Evolutionary conservation across 1,140 invertebrate genomes (phyloP).

Genomic region (Heliconius eleuchia): DNA sequence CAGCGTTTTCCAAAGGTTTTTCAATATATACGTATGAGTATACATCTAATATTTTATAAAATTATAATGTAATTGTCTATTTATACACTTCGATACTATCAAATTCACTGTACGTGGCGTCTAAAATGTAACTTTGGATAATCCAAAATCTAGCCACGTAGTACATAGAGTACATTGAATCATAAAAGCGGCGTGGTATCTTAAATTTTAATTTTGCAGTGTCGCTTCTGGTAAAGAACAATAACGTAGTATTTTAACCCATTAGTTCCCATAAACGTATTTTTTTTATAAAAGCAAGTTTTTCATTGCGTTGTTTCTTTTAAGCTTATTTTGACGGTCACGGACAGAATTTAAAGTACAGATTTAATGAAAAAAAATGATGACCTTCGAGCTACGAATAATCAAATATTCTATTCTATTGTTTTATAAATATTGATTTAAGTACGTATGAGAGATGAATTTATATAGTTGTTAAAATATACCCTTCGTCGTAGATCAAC

Average conservation of each 20-base stretch:
- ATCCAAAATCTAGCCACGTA: constrained; percentile 1
- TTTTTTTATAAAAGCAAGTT: constrained; percentile 5
- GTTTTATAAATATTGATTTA: constrained; percentile 34
- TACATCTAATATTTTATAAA: background rate
- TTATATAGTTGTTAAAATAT: constrained; percentile 32
- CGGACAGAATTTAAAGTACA: constrained; percentile 16
- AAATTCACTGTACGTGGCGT: background rate
- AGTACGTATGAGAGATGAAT: constrained; percentile 24
- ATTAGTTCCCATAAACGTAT: background rate
- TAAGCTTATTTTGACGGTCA: constrained; percentile 2
- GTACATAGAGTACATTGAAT: background rate
- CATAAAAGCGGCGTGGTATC: background rate
- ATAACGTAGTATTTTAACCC: background rate
- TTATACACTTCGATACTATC: background rate
- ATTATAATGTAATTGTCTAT: background rate
- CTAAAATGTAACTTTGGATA: background rate
- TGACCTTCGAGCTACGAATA: constrained; percentile 23
- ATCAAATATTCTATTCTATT: constrained; percentile 30
- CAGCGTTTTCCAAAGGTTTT: no score
- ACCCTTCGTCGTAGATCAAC: background rate
- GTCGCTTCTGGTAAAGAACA: background rate
- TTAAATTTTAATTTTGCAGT: constrained; percentile 1
- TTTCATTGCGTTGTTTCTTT: background rate
- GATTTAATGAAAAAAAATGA: constrained; percentile 20
- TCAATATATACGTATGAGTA: background rate